Conservation (phyloP, 2,113 vertebrate genomes). For the Tenebrosternarchus preto region DNA sequence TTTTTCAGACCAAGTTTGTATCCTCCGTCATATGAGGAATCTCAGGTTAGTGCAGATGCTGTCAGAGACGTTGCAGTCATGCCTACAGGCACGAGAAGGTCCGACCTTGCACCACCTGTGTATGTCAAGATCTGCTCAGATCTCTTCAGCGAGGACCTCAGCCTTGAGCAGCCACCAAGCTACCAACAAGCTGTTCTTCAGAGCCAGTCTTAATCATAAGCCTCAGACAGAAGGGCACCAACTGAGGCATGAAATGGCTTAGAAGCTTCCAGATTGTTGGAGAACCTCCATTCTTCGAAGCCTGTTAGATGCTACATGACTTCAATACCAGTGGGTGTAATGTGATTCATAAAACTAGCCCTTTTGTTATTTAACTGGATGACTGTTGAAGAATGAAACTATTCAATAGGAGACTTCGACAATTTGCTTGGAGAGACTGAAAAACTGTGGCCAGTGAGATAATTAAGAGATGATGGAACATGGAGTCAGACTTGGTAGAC, state of each 20-base stretch:
- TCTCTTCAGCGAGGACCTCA: slow-evolving; percentile 59
- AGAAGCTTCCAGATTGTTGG: not conserved
- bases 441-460: not conserved
- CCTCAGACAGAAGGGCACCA: not conserved
- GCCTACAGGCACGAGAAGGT: not conserved
- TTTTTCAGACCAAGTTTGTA: slow-evolving; percentile 74
- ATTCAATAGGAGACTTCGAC: not conserved
- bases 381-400: not conserved
- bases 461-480: not conserved
- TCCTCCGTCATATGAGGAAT: slow-evolving; percentile 82
- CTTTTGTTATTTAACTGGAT: not conserved
- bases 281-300: not conserved
- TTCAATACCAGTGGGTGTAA: not conserved
- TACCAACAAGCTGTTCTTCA: slow-evolving; percentile 64
- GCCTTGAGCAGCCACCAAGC: slow-evolving; percentile 74
- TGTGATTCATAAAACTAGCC: not conserved
- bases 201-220: not conserved
- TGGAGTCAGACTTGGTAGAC: no score
- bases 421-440: not conserved
- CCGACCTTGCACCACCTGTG: slow-evolving; percentile 69
- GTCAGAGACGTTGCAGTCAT: not conserved
- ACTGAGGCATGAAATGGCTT: not conserved
- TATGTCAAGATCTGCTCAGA: slow-evolving; percentile 69
- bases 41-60: slow-evolving; percentile 56
- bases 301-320: not conserved